Evolutionary conservation across 2,888 invertebrate genomes (phyloP).

Genomic region (Dysmachus trigonus): DNA sequence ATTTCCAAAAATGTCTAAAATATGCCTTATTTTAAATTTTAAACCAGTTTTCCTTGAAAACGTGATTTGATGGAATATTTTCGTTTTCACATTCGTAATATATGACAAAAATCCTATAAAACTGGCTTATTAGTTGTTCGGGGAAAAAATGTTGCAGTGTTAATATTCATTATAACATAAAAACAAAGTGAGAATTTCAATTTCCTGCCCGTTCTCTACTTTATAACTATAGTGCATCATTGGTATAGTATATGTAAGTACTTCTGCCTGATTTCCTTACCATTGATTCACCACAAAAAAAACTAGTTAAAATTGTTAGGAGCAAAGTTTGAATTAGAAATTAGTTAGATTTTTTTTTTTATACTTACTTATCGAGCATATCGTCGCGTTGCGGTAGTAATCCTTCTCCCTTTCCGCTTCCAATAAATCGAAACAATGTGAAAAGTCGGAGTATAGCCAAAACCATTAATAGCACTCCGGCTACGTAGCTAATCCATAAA

Average conservation of each 20-base stretch:
- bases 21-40: too few species aligned
- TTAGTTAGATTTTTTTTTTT: background rate
- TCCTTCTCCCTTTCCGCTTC: conserved; percentile 59
- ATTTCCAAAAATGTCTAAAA: too few species aligned
- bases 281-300: background rate
- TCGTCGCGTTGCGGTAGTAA: conserved; percentile 61
- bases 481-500: conserved; percentile 67
- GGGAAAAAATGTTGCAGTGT: too few species aligned
- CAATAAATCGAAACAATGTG: conserved; percentile 57
- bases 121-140: too few species aligned
- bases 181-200: too few species aligned
- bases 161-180: too few species aligned
- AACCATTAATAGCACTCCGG: conserved; percentile 64
- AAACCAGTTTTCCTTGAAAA: too few species aligned
- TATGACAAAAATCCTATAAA: too few species aligned
- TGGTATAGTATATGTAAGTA: background rate
- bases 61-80: too few species aligned
- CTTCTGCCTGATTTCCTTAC: background rate
- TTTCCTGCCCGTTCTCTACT: too few species aligned
- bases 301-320: background rate
- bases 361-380: conserved; percentile 59
- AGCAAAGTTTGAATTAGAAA: background rate
- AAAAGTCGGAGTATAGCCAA: conserved; percentile 65
- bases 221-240: too few species aligned
- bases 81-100: too few species aligned